Conservation (phyloP, 2,888 invertebrate genomes). For the Phalera bucephala region DNA sequence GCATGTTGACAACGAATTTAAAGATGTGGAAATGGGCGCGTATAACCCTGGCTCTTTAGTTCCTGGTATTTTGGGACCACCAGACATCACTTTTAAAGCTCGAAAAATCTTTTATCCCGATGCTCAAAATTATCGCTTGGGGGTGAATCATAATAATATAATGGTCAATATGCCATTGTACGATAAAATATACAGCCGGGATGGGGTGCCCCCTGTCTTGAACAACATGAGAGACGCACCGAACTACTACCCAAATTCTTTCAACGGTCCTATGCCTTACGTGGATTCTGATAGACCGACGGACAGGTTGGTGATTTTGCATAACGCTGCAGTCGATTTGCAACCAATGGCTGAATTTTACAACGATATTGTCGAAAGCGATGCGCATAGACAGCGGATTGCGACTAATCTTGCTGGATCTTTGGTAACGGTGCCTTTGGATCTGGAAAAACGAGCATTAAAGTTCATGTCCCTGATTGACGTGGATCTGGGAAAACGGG, state of each 20-base stretch:
- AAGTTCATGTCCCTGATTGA: slow-evolving; percentile 6
- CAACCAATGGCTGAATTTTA: slow-evolving; percentile 89
- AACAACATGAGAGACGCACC: slow-evolving; percentile 94
- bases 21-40: slow-evolving; percentile 47
- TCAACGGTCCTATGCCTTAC: slow-evolving; percentile 89
- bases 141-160: slow-evolving; percentile 53
- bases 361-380: slow-evolving; percentile 51
- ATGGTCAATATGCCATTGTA: slow-evolving; percentile 54
- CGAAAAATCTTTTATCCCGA: slow-evolving; percentile 52
- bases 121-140: slow-evolving; percentile 57
- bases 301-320: slow-evolving; percentile 32
- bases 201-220: slow-evolving; percentile 85
- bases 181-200: slow-evolving; percentile 48
- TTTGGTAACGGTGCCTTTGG: slow-evolving; percentile 10
- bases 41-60: slow-evolving; percentile 60
- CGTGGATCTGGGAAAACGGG: slow-evolving; percentile 11
- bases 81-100: slow-evolving; percentile 50
- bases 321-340: slow-evolving; percentile 48
- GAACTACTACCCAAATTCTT: slow-evolving; percentile 97
- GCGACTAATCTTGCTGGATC: slow-evolving; percentile 14
- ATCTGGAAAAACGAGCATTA: slow-evolving; percentile 17
- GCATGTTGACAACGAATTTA: slow-evolving; percentile 54
- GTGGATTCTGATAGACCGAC: slow-evolving; percentile 61
- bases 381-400: slow-evolving; percentile 28
- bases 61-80: slow-evolving; percentile 62